These are phyloP conservation scores for Conger conger DNA, from an alignment of 2,113 vertebrate species.

Conservation along the genomic window DNA sequence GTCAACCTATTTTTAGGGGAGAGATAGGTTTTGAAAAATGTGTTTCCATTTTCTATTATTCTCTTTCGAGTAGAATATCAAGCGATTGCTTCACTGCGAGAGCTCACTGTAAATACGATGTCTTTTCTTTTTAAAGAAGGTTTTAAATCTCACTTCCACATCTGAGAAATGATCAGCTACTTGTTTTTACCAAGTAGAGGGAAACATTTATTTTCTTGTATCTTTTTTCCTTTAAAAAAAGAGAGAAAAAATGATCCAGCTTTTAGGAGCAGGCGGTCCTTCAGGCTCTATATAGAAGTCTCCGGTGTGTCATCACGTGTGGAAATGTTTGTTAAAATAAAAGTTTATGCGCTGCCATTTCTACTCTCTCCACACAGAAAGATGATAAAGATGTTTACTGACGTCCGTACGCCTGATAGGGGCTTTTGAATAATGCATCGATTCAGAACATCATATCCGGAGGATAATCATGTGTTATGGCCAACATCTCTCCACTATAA, in stretches of 20 bases:
- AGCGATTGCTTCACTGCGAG: slow-evolving; percentile 24
- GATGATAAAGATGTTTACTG: background rate
- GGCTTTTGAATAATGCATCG: background rate
- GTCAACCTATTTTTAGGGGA: slow-evolving; percentile 9
- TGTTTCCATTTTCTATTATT: slow-evolving; percentile 13
- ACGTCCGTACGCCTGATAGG: background rate
- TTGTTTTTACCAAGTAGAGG: background rate
- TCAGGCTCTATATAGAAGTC: background rate
- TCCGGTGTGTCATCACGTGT: background rate
- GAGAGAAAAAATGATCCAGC: background rate
- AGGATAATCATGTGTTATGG: too few species aligned
- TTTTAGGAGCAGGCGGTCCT: background rate
- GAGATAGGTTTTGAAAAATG: slow-evolving; percentile 21
- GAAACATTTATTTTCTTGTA: background rate
- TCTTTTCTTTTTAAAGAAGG: too few species aligned
- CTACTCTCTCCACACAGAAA: background rate
- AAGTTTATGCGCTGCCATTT: background rate
- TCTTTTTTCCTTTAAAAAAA: background rate
- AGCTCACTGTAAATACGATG: too few species aligned
- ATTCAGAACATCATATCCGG: background rate
- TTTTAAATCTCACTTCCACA: too few species aligned
- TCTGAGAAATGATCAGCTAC: background rate
- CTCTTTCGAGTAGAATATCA: background rate
- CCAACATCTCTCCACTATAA: too few species aligned
- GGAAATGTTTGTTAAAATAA: background rate